Evolutionary conservation across 2,113 vertebrate genomes (phyloP), one percentile per base, ranked within the genome.

Genomic region (Rhinichthys klamathensis): DNA sequence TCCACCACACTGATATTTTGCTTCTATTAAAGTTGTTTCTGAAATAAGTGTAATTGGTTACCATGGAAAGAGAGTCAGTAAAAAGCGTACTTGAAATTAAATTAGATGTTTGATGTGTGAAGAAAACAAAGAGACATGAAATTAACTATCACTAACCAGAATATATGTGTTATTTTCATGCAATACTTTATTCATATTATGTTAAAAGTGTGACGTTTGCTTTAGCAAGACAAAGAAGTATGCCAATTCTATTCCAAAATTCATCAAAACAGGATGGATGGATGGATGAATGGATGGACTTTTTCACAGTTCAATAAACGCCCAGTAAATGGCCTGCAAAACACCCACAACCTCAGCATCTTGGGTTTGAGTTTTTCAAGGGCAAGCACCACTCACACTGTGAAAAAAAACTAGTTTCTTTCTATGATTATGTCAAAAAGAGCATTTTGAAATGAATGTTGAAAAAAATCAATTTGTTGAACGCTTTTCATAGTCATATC

Each of bases 251-350:
- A 70, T 38, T 67, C 13, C 30, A 18, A 18, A 67, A 41, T 41
- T 41, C 7, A 41, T 41, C 8, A 9, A 41, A 41, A 2, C 8
- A 6, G 35, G 5, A 38, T 38, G 35, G 35, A 38, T 38, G 35
- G 6, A 41, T 41, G 38, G 38, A 41, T 41, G 7, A 7, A n/a
- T n/a, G n/a, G n/a, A n/a, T n/a, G n/a, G n/a, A n/a, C n/a, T n/a
- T n/a, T n/a, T n/a, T n/a, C 38, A 41, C 35, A 72, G 41, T 32
- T 77, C 3, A 77, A 46, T 54, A 77, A 77, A 32, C 74, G 56
- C 30, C 9, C 27, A 35, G 49, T 73, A 44, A 56, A 77, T 35
- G 18, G 0, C 74, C 74, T 56, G 18, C 9, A 3, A 72, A 44
- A 49, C 75, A 58, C 75, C 49, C 27, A 77, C 25, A 35, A 25